Conservation (phyloP, 2,113 vertebrate species). For the Myanophis thanlyinensis region DNA sequence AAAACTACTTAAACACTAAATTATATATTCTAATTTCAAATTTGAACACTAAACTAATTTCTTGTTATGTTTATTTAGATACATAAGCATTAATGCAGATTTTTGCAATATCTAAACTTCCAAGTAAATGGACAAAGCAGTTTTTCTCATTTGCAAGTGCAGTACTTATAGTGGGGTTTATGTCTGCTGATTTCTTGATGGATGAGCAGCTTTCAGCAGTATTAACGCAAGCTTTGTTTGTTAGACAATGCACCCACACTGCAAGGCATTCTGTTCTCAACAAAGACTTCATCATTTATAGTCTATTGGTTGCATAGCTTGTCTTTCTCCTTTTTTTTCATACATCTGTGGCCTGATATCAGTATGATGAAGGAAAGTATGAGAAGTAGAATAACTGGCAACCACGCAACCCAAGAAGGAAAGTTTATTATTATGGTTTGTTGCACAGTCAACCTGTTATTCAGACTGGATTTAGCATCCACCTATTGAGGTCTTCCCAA, state of each 20-base stretch:
- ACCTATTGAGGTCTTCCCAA: not conserved
- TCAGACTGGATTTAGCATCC: not conserved
- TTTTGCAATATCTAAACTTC: not conserved
- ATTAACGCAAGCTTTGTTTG: conserved; percentile 10
- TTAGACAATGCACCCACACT: conserved; percentile 17
- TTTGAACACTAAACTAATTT: not conserved
- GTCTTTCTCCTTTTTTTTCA: not conserved
- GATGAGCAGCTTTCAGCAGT: not conserved
- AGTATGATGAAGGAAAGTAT: not conserved
- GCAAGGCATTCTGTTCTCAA: conserved; percentile 12
- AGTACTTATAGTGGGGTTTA: not conserved
- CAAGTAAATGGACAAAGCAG: not conserved
- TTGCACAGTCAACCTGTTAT: not conserved
- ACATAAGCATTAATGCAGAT: not conserved
- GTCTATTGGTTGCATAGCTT: not conserved
- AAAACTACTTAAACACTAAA: not conserved
- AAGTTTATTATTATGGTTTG: conserved; percentile 5
- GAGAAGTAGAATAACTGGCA: not conserved
- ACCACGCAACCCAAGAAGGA: not conserved
- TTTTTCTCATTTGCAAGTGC: not conserved
- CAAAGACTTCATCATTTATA: conserved; percentile 7
- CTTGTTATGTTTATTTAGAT: not conserved
- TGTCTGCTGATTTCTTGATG: not conserved
- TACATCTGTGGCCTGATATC: not conserved
- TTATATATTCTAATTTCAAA: not conserved